Base-by-base conservation (phyloP, 1,140 invertebrate species). In the Danaus plexippus region DNA sequence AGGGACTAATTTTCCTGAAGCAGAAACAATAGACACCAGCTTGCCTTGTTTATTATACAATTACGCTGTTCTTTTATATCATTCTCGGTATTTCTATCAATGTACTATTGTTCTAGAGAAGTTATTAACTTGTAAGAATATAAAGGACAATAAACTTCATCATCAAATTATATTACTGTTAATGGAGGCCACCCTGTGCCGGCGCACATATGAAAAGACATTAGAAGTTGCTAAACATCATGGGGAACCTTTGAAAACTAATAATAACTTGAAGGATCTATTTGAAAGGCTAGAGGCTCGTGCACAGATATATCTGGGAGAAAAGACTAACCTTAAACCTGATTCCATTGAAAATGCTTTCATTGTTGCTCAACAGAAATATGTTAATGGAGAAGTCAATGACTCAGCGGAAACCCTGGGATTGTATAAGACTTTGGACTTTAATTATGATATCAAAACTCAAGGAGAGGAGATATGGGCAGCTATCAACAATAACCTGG, bases 401-500 rank as follows among this genome's bases (percentile, higher is more conserved):
- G 89, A 89, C 69, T 83, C 89, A 11, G 79, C 89, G 56, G 85
- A 83, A 7, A 89, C 88, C 12, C 75, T 90, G 49, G 87, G 88
- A 51, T 69, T 86, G 15, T 89, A 87, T 54, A 88, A 80, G 70
- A 85, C 77, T 65, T 74, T 82, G 61, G 87, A 84, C 54, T 76
- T 77, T 58, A 77, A 69, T 64, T 85, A 85, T 67, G 73, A 83
- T 64, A 49, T 82, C 13, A 85, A 81, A 64, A 67, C 64, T 52
- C 76, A 87, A 61, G 78, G 80, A n/a, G 85, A 87, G 73, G 86
- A 88, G 47, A 80, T 87, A 45, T 87, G 80, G 83, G 81, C 95
- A 46, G 91, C 95, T 67, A 93, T 94, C 65, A 94, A 95, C 73
- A 98, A 98, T 76, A 97, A 98, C 76, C 90, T 97, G 67, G 96